These are phyloP conservation scores for Drosophila nikananu DNA, from an alignment of 1,140 invertebrate species.

Conservation along the genomic window DNA sequence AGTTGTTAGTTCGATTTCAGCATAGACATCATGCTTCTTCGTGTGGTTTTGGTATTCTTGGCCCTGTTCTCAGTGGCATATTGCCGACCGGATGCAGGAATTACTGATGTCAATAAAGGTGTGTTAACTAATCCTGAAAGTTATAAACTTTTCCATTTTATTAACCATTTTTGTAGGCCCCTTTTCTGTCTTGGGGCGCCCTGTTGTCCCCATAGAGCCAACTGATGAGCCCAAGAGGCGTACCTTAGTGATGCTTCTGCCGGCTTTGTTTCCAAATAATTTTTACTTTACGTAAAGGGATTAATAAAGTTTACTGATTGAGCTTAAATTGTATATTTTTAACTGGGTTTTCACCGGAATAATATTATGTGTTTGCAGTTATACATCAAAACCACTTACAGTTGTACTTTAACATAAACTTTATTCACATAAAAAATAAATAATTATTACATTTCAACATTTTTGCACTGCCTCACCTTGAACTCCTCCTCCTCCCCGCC, in stretches of 20 bases:
- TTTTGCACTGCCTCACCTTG: constrained; percentile 42
- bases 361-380: neutral
- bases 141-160: neutral
- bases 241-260: constrained; percentile 5
- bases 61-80: constrained; percentile 3
- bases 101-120: neutral
- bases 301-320: constrained; percentile 11
- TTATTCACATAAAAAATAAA: constrained; percentile 83
- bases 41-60: constrained; percentile 16
- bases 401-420: constrained; percentile 75
- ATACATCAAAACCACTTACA: neutral
- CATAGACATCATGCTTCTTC: constrained; percentile 15
- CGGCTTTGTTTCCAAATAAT: constrained; percentile 9
- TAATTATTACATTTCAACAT: constrained; percentile 79
- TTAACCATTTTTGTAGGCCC: neutral
- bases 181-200: constrained; percentile 3
- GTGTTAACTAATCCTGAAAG: neutral
- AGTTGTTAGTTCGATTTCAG: neutral
- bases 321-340: neutral
- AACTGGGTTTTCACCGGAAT: neutral
- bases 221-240: neutral
- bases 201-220: constrained; percentile 8
- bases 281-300: neutral
- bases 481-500: constrained; percentile 17
- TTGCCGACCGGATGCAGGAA: neutral